A percentile compares a stretch with the other conserved stretches of the same genome.
These are phyloP conservation scores for Ailurus styani DNA, from an alignment of 2,113 vertebrate genomes.

Conservation along the genomic window DNA sequence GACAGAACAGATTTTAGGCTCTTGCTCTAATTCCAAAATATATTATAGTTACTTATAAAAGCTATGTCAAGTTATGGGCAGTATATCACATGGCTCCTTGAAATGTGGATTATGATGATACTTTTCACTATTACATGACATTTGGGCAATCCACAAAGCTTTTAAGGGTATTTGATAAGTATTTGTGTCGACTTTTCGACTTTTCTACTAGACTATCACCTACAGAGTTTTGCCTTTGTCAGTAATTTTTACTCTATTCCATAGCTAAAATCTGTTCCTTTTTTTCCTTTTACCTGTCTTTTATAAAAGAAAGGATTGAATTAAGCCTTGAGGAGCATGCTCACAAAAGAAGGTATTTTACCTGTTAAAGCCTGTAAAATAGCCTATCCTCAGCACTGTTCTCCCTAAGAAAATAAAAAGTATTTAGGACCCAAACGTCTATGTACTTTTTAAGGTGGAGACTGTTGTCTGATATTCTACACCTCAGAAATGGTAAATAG, in stretches of 20 bases:
- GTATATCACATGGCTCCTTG: neutral
- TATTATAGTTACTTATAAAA: neutral
- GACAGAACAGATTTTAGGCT: neutral
- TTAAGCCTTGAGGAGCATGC: neutral
- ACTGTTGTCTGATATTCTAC: neutral
- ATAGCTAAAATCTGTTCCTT: neutral
- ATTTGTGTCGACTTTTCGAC: neutral
- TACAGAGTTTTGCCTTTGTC: neutral
- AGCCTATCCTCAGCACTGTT: neutral
- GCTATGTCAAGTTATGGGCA: neutral
- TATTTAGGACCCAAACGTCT: slow-evolving; percentile 6
- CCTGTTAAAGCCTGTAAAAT: neutral
- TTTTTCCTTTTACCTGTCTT: neutral
- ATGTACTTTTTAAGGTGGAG: neutral
- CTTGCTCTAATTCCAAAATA: slow-evolving; percentile 30
- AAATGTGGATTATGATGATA: slow-evolving; percentile 15
- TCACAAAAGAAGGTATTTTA: neutral
- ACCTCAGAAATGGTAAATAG: neutral
- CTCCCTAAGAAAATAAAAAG: neutral
- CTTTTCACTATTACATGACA: neutral
- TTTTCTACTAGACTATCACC: neutral
- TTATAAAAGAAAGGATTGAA: neutral
- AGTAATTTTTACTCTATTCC: neutral
- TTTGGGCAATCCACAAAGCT: neutral
- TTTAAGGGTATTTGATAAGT: slow-evolving; percentile 40